These are phyloP conservation scores for Lordiphosa stackelbergi DNA, from an alignment of 1,140 invertebrate genomes.

Conservation along the genomic window DNA sequence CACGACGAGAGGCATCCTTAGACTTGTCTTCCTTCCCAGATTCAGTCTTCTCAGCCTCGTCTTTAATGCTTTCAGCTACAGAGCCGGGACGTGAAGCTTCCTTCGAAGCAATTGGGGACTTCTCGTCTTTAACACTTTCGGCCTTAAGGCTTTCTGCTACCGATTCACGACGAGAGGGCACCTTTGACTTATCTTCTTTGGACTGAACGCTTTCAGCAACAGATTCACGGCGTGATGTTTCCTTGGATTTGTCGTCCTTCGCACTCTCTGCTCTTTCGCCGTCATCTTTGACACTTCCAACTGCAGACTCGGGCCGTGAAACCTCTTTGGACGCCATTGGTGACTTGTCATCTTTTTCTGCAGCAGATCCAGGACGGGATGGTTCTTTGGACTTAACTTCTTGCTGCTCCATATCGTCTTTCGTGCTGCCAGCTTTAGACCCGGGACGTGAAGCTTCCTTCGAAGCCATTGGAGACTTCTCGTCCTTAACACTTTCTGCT, in stretches of 20 bases:
- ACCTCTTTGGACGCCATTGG: slow-evolving; percentile 7
- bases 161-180: slow-evolving; percentile 18
- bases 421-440: slow-evolving; percentile 18
- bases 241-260: slow-evolving; percentile 14
- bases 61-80: slow-evolving; percentile 10
- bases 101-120: slow-evolving; percentile 10
- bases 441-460: slow-evolving; percentile 12
- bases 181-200: slow-evolving; percentile 13
- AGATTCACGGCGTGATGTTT: slow-evolving; percentile 31
- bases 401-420: slow-evolving; percentile 17
- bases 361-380: slow-evolving; percentile 26
- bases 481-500: slow-evolving; percentile 10
- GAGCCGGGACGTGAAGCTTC: slow-evolving; percentile 23
- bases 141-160: slow-evolving; percentile 12
- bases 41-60: slow-evolving; percentile 9
- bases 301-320: slow-evolving; percentile 24
- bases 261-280: slow-evolving; percentile 8
- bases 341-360: slow-evolving; percentile 14
- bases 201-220: slow-evolving; percentile 16
- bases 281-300: slow-evolving; percentile 15
- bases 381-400: slow-evolving; percentile 43
- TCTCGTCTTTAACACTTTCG: not conserved
- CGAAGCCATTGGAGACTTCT: slow-evolving; percentile 1
- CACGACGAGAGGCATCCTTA: slow-evolving; percentile 1
- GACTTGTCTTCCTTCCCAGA: slow-evolving; percentile 7